Percentiles rank a stretch among this genome's conserved stretches.
These are phyloP conservation scores for Dasyurus viverrinus DNA, from an alignment of 2,113 vertebrate species.

Conservation along the genomic window DNA sequence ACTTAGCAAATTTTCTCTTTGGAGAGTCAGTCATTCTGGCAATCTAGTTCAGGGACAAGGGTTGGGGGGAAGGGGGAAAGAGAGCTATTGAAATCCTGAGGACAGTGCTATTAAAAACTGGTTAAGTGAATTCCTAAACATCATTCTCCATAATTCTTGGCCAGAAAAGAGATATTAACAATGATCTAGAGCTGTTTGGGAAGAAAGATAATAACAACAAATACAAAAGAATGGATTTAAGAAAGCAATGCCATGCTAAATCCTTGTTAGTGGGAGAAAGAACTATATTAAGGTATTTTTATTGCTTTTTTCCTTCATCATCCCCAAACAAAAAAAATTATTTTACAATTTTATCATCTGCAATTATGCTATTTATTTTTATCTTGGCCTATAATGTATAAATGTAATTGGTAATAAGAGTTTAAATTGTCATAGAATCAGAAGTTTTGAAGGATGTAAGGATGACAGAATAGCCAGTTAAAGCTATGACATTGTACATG, in stretches of 20 bases:
- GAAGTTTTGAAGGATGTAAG: background rate
- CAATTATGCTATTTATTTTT: background rate
- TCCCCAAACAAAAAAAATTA: background rate
- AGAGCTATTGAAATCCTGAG: slow-evolving; percentile 81
- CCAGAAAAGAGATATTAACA: slow-evolving; percentile 72
- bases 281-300: slow-evolving; percentile 45
- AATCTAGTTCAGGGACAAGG: slow-evolving; percentile 76
- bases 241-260: slow-evolving; percentile 40
- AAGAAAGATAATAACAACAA: slow-evolving; percentile 5
- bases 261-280: slow-evolving; percentile 20
- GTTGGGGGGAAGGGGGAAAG: slow-evolving; percentile 58
- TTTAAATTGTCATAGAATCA: slow-evolving; percentile 34
- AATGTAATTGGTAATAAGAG: slow-evolving; percentile 38
- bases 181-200: slow-evolving; percentile 73
- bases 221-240: slow-evolving; percentile 58
- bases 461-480: background rate
- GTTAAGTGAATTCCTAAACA: slow-evolving; percentile 80
- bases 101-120: slow-evolving; percentile 79
- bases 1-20: slow-evolving; percentile 89
- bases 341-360: slow-evolving; percentile 36
- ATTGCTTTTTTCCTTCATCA: slow-evolving; percentile 20
- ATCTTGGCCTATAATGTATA: slow-evolving; percentile 30
- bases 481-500: background rate
- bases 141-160: slow-evolving; percentile 70
- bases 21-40: slow-evolving; percentile 85